Evolutionary conservation across 2,797 vertebrate species (phyloP).

Genomic region (Thunnus albacares): DNA sequence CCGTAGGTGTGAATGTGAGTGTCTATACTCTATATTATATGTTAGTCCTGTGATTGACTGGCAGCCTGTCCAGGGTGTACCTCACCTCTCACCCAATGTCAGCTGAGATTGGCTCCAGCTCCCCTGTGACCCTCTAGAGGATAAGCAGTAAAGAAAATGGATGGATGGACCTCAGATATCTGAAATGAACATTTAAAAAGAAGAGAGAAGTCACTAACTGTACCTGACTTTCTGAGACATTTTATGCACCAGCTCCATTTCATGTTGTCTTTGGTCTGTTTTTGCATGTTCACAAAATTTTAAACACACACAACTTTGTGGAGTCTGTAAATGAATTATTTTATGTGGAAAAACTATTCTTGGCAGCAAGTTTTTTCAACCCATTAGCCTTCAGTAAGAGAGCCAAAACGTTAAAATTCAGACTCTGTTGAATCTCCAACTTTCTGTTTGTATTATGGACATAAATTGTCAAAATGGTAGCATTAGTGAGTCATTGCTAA

Average conservation of each 20-base stretch:
- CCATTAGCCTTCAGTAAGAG: background rate
- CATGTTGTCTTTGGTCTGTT: background rate
- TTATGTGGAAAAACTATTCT: conserved; percentile 6
- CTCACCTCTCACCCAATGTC: no score
- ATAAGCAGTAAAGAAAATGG: no score
- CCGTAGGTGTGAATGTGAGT: no score
- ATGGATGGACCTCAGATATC: background rate
- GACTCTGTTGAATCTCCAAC: conserved; percentile 22
- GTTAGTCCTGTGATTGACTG: no score
- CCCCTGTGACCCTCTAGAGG: no score
- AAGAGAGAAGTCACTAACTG: background rate
- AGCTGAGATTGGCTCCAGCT: no score
- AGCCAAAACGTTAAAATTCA: conserved; percentile 10
- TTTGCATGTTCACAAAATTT: background rate
- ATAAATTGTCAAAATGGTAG: conserved; percentile 47
- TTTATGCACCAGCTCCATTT: background rate
- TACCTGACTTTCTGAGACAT: no score
- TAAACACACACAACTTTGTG: background rate
- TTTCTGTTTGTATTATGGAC: conserved; percentile 32
- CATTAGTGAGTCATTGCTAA: conserved; percentile 21
- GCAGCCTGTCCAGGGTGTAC: no score
- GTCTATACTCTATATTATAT: no score
- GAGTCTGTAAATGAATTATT: conserved; percentile 10
- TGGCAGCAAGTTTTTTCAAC: conserved; percentile 1
- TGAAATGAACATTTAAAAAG: background rate